These are phyloP conservation scores for Antitype chi DNA, from an alignment of 2,888 invertebrate genomes.

Conservation along the genomic window DNA sequence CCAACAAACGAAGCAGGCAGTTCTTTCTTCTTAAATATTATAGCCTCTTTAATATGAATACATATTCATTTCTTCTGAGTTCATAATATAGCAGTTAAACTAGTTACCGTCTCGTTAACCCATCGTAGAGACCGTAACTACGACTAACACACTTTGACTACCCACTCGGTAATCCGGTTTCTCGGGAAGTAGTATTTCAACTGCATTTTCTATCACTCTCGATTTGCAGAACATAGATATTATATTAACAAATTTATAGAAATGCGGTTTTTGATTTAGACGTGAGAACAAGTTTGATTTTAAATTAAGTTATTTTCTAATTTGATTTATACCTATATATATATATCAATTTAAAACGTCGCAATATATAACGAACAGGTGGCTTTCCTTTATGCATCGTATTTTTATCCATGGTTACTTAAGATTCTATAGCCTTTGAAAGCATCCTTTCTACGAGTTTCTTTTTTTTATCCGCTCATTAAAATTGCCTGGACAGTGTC, in stretches of 20 bases:
- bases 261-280: neutral
- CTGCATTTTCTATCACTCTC: slow-evolving; percentile 56
- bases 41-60: neutral
- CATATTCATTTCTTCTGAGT: slow-evolving; percentile 3
- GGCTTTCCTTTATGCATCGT: neutral
- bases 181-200: slow-evolving; percentile 3
- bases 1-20: neutral
- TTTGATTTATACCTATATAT: neutral
- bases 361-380: no score
- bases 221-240: slow-evolving; percentile 20
- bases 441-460: neutral
- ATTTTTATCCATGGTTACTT: neutral
- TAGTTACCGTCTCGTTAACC: slow-evolving; percentile 25
- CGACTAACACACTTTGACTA: slow-evolving; percentile 46
- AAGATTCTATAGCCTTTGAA: neutral
- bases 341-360: neutral
- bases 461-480: neutral
- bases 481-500: neutral
- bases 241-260: slow-evolving; percentile 12
- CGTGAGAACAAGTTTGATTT: neutral
- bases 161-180: slow-evolving; percentile 49
- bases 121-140: slow-evolving; percentile 23
- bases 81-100: slow-evolving; percentile 2
- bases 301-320: neutral
- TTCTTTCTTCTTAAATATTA: neutral